Evolutionary conservation across 2,113 vertebrate genomes (phyloP).

Genomic region (Melanocharis versteri): DNA sequence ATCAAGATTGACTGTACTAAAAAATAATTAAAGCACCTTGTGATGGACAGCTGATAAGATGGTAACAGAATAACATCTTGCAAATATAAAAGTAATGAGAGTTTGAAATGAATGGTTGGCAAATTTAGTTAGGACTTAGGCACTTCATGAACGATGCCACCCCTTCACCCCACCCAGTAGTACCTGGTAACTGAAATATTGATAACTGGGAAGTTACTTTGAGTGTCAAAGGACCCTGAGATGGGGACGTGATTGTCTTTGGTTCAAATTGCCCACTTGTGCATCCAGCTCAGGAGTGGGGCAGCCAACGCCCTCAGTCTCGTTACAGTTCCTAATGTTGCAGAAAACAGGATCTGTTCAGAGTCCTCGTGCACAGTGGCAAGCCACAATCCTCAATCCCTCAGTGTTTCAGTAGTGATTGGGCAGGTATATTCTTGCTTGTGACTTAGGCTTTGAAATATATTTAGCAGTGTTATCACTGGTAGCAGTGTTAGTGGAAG

Average conservation of each 20-base stretch:
- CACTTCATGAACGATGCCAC: not conserved
- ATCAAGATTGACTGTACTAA: not conserved
- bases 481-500: not conserved
- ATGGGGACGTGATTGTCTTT: not conserved
- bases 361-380: not conserved
- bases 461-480: not conserved
- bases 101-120: not conserved
- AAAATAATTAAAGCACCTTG: not conserved
- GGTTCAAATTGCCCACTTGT: not conserved
- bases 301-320: not conserved
- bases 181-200: not conserved
- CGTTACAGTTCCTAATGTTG: not conserved
- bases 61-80: not conserved
- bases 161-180: not conserved
- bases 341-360: not conserved
- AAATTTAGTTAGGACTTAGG: not conserved
- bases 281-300: not conserved
- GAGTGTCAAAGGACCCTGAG: not conserved
- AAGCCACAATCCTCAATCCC: rapidly evolving
- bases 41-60: not conserved
- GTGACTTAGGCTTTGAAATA: not conserved
- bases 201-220: not conserved
- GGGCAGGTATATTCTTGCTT: not conserved
- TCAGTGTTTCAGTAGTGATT: not conserved
- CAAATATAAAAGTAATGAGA: not conserved